Percentiles rank a stretch among this genome's conserved stretches.
Conservation (phyloP, 1,140 invertebrate genomes). For the Drosophila tani region DNA sequence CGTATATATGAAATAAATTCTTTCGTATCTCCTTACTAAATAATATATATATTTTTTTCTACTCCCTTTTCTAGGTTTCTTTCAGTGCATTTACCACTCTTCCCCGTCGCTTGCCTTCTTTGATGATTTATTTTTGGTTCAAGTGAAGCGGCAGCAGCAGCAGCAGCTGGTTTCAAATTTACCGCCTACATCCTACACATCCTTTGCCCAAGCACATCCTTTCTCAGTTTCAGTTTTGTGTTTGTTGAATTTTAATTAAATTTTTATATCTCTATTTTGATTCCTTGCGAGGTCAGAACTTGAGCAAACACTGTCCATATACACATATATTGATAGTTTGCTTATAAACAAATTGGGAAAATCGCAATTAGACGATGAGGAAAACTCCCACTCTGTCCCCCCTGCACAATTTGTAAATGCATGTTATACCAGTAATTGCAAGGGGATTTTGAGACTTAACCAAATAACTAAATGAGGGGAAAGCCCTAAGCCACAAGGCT, state of each 20-base stretch:
- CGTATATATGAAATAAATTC: no score
- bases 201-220: constrained; percentile 6
- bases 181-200: not conserved
- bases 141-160: constrained; percentile 18
- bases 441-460: constrained; percentile 7
- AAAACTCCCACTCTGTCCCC: not conserved
- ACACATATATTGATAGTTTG: constrained; percentile 19
- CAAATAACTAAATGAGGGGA: constrained; percentile 14
- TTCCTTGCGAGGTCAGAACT: constrained; percentile 21
- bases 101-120: constrained; percentile 5
- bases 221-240: constrained; percentile 22
- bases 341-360: constrained; percentile 34
- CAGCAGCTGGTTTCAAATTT: constrained; percentile 41
- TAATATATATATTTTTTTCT: no score
- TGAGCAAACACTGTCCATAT: constrained; percentile 10
- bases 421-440: constrained; percentile 19
- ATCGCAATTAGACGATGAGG: constrained; percentile 29
- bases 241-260: constrained; percentile 50
- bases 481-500: not conserved
- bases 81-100: constrained; percentile 4
- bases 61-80: not conserved
- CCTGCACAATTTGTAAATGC: constrained; percentile 29
- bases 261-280: constrained; percentile 28
- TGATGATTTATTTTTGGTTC: constrained; percentile 53
- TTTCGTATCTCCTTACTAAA: not conserved